Percentiles rank a stretch among this genome's conserved stretches.
Conservation (phyloP, 2,113 vertebrate genomes). For the Muscicapa adusta region DNA sequence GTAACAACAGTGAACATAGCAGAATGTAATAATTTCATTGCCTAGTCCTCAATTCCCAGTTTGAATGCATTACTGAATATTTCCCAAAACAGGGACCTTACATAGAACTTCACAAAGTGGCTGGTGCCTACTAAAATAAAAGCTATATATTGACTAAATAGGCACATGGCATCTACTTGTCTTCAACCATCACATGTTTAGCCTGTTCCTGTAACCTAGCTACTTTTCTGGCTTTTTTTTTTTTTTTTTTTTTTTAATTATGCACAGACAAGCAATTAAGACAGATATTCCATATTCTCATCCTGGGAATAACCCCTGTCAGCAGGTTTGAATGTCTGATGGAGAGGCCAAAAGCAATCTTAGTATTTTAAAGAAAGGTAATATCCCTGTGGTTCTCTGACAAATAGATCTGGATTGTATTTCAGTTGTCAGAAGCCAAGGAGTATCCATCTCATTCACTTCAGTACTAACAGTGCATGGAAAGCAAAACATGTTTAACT, state of each 20-base stretch:
- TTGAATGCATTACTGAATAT: not conserved
- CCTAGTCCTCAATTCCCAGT: not conserved
- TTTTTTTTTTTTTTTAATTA: not conserved
- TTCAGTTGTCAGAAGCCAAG: not conserved
- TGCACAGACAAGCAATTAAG: not conserved
- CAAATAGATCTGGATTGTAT: not conserved
- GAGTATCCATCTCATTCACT: not conserved
- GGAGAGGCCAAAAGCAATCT: not conserved
- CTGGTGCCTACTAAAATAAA: not conserved
- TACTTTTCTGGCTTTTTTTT: not conserved
- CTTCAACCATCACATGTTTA: not conserved
- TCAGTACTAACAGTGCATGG: not conserved
- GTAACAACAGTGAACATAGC: not conserved
- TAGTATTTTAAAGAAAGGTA: not conserved
- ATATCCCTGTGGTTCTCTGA: not conserved
- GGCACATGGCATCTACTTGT: not conserved
- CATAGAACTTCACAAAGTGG: not conserved
- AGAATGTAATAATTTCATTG: not conserved
- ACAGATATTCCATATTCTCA: not conserved
- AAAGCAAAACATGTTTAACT: not conserved
- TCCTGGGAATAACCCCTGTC: not conserved
- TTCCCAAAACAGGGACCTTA: not conserved
- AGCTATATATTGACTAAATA: not conserved
- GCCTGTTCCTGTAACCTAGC: not conserved
- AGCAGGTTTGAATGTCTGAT: not conserved